Evolutionary conservation across 2,888 invertebrate species (phyloP), one percentile per base, ranked within the genome.

Genomic region (Ligdia adustata): DNA sequence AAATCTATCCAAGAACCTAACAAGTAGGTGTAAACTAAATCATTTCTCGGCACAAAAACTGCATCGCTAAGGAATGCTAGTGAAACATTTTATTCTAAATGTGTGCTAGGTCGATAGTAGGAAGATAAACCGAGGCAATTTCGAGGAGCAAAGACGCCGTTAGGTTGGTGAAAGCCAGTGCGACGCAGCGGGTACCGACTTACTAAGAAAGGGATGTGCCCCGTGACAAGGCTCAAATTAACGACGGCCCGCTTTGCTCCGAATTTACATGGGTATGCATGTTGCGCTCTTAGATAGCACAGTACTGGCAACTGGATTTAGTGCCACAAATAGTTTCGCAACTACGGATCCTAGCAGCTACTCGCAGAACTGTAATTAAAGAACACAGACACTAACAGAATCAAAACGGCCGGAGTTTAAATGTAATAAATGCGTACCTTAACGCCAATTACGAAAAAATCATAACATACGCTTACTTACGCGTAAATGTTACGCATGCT

Each of bases 191-290:
- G 56, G 62, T 64, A 66, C 62, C 57, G 69, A 65, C 69, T 78
- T 78, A 86, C 87, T 72, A 79, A 84, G 85, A 85, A 87, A 80
- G 85, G 88, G 86, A 81, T 82, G 85, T 83, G 66, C 84, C 73
- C 64, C 75, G 73, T 81, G 85, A 87, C 87, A 85, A 80, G 79
- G 58, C 70, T 72, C 76, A 76, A 83, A 87, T 87, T 87, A 88
- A 88, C 83, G 83, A 83, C 77, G 55, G 70, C 68, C 64, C 69
- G 71, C 75, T 75, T 64, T 60, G 62, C 71, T 76, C 61, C 70
- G 75, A 83, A 84, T 88, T 87, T 86, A 86, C 87, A 87, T 83
- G 82, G 81, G 80, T 82, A 83, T 85, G 84, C 82, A 85, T 85
- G 82, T 82, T 78, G 82, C 79, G 72, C 77, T 76, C 72, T 65